A percentile compares a stretch with the other conserved stretches of the same genome.
Evolutionary conservation across 2,888 invertebrate species (phyloP).

Genomic region (Agonopterix subpropinquella): DNA sequence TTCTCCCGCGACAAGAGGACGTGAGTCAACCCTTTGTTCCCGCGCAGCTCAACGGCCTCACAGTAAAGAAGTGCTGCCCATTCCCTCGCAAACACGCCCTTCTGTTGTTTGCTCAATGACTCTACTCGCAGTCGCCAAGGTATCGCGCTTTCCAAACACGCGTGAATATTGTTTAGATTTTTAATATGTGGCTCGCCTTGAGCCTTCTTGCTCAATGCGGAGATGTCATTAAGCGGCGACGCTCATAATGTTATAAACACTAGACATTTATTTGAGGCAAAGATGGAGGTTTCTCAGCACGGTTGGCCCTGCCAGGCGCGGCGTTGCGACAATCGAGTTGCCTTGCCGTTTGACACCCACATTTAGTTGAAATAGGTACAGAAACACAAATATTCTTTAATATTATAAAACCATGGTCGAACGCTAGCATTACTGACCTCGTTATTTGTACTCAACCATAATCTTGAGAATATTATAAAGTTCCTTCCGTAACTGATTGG

Average conservation of each 20-base stretch:
- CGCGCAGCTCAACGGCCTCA: conserved; percentile 42
- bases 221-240: conserved; percentile 47
- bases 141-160: conserved; percentile 48
- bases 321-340: conserved; percentile 29
- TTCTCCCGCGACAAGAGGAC: conserved; percentile 55
- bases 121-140: conserved; percentile 27
- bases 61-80: conserved; percentile 29
- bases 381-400: neutral
- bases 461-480: conserved; percentile 22
- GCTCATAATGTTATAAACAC: conserved; percentile 32
- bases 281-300: conserved; percentile 30
- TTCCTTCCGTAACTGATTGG: conserved; percentile 26
- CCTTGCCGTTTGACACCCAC: conserved; percentile 24
- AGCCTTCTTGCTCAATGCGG: conserved; percentile 51
- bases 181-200: conserved; percentile 63
- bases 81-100: conserved; percentile 17
- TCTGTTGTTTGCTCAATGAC: neutral
- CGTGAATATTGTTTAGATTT: conserved; percentile 54
- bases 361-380: neutral
- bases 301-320: conserved; percentile 23
- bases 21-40: conserved; percentile 68
- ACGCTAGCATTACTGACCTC: neutral
- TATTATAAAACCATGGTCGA: neutral
- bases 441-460: neutral
- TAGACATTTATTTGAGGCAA: conserved; percentile 44